Evolutionary conservation across 1,140 invertebrate genomes (phyloP).

Genomic region (Drepana arcuata): DNA sequence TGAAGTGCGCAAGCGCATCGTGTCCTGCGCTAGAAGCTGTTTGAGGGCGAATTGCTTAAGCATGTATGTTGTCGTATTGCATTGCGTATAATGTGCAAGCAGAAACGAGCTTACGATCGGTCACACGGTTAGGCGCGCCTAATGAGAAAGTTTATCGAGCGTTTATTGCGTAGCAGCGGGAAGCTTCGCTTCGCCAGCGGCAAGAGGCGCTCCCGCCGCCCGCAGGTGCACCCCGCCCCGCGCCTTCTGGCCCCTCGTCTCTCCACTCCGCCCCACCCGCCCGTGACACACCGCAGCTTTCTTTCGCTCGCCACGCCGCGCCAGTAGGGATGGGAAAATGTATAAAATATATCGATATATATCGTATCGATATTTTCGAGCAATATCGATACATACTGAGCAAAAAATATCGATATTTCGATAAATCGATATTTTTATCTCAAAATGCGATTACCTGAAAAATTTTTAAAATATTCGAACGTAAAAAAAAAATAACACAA

Average conservation of each 20-base stretch:
- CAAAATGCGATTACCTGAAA: too few species aligned
- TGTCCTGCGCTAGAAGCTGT: too few species aligned
- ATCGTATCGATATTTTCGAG: too few species aligned
- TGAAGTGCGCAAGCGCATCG: slow-evolving; percentile 28
- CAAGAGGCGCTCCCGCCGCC: slow-evolving; percentile 51
- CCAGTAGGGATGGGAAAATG: too few species aligned
- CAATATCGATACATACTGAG: too few species aligned
- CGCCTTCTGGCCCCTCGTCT: slow-evolving; percentile 5
- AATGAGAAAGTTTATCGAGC: slow-evolving; percentile 71
- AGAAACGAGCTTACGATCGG: slow-evolving; percentile 63
- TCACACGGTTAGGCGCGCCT: slow-evolving; percentile 66
- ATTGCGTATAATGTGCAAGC: slow-evolving; percentile 41
- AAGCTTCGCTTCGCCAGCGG: slow-evolving; percentile 46
- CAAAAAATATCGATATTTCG: too few species aligned
- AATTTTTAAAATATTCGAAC: too few species aligned
- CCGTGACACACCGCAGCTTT: slow-evolving; percentile 59
- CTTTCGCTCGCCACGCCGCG: slow-evolving; percentile 35
- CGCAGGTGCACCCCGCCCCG: slow-evolving; percentile 47
- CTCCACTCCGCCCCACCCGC: slow-evolving; percentile 17
- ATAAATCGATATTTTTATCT: too few species aligned
- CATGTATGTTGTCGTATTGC: slow-evolving; percentile 46
- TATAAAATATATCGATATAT: too few species aligned
- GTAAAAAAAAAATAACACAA: too few species aligned
- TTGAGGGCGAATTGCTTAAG: slow-evolving; percentile 35
- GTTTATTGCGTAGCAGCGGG: slow-evolving; percentile 68